phyloP scores from a whole-genome alignment of 1,140 invertebrate species.

The Sycophila sp. region DNA sequence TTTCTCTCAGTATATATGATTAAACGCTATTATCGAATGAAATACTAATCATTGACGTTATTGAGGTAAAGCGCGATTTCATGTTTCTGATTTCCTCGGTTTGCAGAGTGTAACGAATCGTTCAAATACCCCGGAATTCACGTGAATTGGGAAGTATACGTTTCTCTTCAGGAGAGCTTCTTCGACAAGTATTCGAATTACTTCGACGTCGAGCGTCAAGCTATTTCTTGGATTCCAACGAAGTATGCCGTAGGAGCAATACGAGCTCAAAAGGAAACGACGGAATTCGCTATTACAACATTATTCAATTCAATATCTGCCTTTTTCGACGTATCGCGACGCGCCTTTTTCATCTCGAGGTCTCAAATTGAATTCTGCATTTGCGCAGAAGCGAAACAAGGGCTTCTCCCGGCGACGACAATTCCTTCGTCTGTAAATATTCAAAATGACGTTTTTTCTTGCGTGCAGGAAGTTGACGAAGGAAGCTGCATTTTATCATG shows the following conservation, averaged over 20 bases:
- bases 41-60: too few relatives aligned
- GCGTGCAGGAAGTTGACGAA: too few relatives aligned
- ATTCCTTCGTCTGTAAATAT: not conserved
- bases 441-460: too few relatives aligned
- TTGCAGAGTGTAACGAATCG: too few relatives aligned
- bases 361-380: too few relatives aligned
- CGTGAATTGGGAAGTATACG: slow-evolving; percentile 19
- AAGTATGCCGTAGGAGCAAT: slow-evolving; percentile 14
- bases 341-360: too few relatives aligned
- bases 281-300: slow-evolving; percentile 57
- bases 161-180: slow-evolving; percentile 4
- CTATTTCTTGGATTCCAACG: slow-evolving; percentile 54
- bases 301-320: slow-evolving; percentile 55
- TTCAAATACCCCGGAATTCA: slow-evolving; percentile 14
- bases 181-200: slow-evolving; percentile 52
- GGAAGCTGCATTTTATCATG: too few relatives aligned
- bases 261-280: slow-evolving; percentile 27
- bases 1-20: too few relatives aligned
- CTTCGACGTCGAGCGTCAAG: slow-evolving; percentile 50
- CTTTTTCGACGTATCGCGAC: slow-evolving; percentile 44
- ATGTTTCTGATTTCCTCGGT: too few relatives aligned
- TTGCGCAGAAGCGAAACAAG: too few relatives aligned
- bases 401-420: not conserved
- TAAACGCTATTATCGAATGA: too few relatives aligned
- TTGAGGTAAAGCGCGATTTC: not conserved